These are phyloP conservation scores for Cranoglanis bouderius DNA, from an alignment of 2,113 vertebrate species.

Conservation along the genomic window DNA sequence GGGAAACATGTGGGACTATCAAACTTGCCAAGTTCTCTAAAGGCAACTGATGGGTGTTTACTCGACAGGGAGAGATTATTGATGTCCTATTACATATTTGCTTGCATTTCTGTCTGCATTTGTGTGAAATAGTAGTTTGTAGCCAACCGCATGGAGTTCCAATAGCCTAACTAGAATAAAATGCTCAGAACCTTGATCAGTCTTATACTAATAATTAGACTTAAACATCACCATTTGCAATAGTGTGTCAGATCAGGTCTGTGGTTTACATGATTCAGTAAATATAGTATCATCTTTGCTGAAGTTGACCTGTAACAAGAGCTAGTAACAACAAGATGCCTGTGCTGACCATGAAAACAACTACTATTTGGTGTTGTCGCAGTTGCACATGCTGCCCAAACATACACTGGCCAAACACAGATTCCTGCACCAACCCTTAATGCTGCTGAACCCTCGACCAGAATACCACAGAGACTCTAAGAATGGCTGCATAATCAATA, in stretches of 20 bases:
- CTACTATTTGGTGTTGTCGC: neutral
- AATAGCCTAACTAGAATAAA: neutral
- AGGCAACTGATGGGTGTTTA: conserved; percentile 13
- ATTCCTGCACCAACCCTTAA: neutral
- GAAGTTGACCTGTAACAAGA: neutral
- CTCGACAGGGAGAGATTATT: neutral
- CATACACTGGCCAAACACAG: neutral
- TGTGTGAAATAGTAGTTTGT: neutral
- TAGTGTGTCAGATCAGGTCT: neutral
- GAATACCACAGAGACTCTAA: conserved; percentile 28
- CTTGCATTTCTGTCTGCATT: neutral
- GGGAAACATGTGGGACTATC: conserved; percentile 57
- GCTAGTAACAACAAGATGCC: neutral
- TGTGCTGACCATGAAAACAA: conserved; percentile 6
- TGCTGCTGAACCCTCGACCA: conserved; percentile 24
- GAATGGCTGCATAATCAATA: conserved; percentile 41
- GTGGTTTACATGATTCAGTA: neutral
- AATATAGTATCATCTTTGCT: neutral
- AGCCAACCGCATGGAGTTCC: neutral
- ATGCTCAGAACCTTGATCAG: neutral
- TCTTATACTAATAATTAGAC: neutral
- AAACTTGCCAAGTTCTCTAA: conserved; percentile 44
- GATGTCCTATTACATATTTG: neutral
- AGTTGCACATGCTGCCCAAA: neutral
- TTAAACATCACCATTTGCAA: neutral